Base-by-base conservation (phyloP, 1,140 invertebrate genomes). In the Aphidius ervi region DNA sequence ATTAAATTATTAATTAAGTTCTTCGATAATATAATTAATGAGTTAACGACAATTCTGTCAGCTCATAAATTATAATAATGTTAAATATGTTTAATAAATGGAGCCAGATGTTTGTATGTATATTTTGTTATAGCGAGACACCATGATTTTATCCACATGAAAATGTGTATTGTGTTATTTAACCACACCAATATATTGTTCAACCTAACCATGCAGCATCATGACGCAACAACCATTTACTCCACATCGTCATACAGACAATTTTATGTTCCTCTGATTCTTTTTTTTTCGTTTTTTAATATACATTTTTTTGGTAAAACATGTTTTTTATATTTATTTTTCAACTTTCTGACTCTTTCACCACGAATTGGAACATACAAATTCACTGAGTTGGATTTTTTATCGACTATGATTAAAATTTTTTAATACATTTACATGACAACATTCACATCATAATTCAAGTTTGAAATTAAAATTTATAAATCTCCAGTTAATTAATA, bases 351-450 rank as follows among this genome's bases (percentile, higher is more conserved):
- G n/a, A 39, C 20, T 53, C 41, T 9, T 46, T 52, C 50, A 50
- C 37, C 8, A 61, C n/a, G 37, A 55, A 47, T 55, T 39, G 45
- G 37, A 37, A 41, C 31, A 46, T 54, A 31, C 49, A 61, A 50
- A 46, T 20, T 31, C 7, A 40, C 31, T 10, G 43, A 37, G 39
- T 39, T 37, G 39, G 48, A 40, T 58, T 58, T 62, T 62, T 57
- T 46, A 41, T 41, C 23, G 40, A 20, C n/a, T 20, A 9, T 42
- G 42, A 53, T 53, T 55, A 53, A 62, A 62, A 62, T 53, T 57
- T 41, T 62, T 53, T 41, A 16, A 16, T 16, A 16, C 16, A 16
- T 16, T 16, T 16, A 16, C 45, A 31, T 31, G 23, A 31, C 23
- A 31, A 4, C 4, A 31, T 45, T 56, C 31, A 46, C 23, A 31